Conservation (phyloP, 1,140 invertebrate genomes). For the Varroa destructor region DNA sequence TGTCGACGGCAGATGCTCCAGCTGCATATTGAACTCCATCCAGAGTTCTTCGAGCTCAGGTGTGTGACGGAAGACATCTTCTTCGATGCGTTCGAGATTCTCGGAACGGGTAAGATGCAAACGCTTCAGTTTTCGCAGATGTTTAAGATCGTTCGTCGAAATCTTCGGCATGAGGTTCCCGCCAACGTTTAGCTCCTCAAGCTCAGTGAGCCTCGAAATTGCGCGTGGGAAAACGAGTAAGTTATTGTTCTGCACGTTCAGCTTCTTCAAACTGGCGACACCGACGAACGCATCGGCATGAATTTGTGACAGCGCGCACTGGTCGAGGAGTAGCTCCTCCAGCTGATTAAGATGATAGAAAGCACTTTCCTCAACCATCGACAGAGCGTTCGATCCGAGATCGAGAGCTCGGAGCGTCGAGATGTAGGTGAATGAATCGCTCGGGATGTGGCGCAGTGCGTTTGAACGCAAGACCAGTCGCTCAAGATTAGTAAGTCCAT, state of each 20-base stretch:
- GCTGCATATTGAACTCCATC: constrained; percentile 42
- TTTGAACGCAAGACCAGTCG: constrained; percentile 73
- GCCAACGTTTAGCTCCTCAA: constrained; percentile 36
- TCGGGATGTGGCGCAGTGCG: constrained; percentile 50
- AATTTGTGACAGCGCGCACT: constrained; percentile 61
- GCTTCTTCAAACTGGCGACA: constrained; percentile 53
- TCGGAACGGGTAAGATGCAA: constrained; percentile 38
- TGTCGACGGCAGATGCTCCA: constrained; percentile 47
- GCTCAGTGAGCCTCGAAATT: constrained; percentile 46
- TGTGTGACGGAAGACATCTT: constrained; percentile 39
- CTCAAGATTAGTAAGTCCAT: constrained; percentile 56
- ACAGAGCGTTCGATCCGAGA: constrained; percentile 65
- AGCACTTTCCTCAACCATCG: constrained; percentile 44
- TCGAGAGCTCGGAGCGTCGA: constrained; percentile 50
- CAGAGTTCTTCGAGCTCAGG: constrained; percentile 53
- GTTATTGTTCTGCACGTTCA: constrained; percentile 64
- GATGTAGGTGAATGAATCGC: constrained; percentile 53
- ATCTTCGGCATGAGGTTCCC: constrained; percentile 34
- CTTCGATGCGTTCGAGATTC: constrained; percentile 37
- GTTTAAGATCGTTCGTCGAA: constrained; percentile 32
- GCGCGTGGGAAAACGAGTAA: constrained; percentile 60
- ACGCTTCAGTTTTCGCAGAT: constrained; percentile 32
- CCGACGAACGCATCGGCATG: constrained; percentile 59
- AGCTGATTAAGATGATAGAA: constrained; percentile 53
- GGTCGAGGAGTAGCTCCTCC: constrained; percentile 59